Evolutionary conservation across 2,113 vertebrate genomes (phyloP).

Genomic region (Ophthalmolycus amberensis): DNA sequence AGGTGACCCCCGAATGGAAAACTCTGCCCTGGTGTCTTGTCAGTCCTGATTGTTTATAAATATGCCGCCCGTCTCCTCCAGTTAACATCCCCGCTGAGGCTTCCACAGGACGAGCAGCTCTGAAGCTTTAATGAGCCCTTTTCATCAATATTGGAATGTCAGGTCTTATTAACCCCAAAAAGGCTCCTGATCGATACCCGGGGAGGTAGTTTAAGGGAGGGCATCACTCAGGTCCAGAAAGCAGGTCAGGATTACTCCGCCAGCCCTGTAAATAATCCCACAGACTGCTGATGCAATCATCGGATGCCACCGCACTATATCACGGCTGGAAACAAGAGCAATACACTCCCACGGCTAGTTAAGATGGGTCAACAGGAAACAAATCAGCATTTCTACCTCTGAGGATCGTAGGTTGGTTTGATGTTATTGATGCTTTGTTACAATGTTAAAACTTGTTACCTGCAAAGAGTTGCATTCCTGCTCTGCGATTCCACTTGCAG

Average conservation of each 20-base stretch:
- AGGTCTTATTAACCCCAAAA: slow-evolving; percentile 84
- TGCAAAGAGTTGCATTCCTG: slow-evolving; percentile 73
- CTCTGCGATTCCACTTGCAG: slow-evolving; percentile 57
- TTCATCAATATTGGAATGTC: slow-evolving; percentile 81
- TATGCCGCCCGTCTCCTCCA: slow-evolving; percentile 31
- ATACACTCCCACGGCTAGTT: slow-evolving; percentile 31
- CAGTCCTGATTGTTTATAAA: slow-evolving; percentile 67
- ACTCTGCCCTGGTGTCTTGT: slow-evolving; percentile 40
- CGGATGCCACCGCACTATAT: slow-evolving; percentile 66
- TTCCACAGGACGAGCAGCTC: slow-evolving; percentile 49
- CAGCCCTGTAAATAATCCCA: slow-evolving; percentile 74
- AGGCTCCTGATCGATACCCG: slow-evolving; percentile 71
- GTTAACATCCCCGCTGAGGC: slow-evolving; percentile 47
- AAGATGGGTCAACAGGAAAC: slow-evolving; percentile 19
- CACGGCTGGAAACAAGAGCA: slow-evolving; percentile 42
- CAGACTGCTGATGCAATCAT: slow-evolving; percentile 72
- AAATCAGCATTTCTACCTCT: slow-evolving; percentile 21
- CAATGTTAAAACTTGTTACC: slow-evolving; percentile 58
- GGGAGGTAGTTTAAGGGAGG: slow-evolving; percentile 67
- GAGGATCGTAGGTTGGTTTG: background rate
- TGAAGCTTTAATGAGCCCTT: slow-evolving; percentile 74
- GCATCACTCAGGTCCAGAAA: slow-evolving; percentile 76
- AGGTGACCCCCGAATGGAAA: slow-evolving; percentile 60
- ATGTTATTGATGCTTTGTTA: background rate
- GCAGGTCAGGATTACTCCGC: slow-evolving; percentile 75